These are phyloP conservation scores for Catocala fraxini DNA, from an alignment of 2,888 invertebrate species.

Conservation along the genomic window DNA sequence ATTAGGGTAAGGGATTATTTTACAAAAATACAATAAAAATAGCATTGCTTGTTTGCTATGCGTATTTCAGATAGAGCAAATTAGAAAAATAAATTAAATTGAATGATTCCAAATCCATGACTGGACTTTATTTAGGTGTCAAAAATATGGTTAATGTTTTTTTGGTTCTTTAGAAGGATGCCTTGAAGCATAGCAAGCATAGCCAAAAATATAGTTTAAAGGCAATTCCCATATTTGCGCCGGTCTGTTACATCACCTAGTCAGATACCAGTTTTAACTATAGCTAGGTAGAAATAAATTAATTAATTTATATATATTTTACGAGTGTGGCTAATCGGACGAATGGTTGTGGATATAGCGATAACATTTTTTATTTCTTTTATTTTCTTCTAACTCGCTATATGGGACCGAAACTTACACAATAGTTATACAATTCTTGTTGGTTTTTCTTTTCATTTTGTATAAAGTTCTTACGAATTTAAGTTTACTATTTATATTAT, in stretches of 20 bases:
- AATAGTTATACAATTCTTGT: slow-evolving; percentile 49
- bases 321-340: slow-evolving; percentile 73
- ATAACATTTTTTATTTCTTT: slow-evolving; percentile 48
- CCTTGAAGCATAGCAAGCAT: slow-evolving; percentile 41
- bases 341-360: slow-evolving; percentile 76
- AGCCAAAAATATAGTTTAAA: slow-evolving; percentile 32
- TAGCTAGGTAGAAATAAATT: slow-evolving; percentile 76
- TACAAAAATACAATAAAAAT: slow-evolving; percentile 51
- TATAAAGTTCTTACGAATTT: slow-evolving; percentile 79
- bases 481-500: slow-evolving; percentile 80
- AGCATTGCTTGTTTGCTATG: slow-evolving; percentile 51
- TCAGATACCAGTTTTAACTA: slow-evolving; percentile 82
- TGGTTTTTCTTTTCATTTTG: slow-evolving; percentile 71
- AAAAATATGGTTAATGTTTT: too few species aligned
- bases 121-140: neutral
- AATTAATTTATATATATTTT: slow-evolving; percentile 70
- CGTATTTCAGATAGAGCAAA: neutral
- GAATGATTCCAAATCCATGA: neutral
- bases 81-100: neutral
- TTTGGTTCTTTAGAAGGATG: slow-evolving; percentile 7
- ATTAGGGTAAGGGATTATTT: slow-evolving; percentile 78
- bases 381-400: slow-evolving; percentile 47
- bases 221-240: slow-evolving; percentile 48
- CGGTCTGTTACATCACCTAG: slow-evolving; percentile 79
- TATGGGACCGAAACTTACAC: slow-evolving; percentile 66